phyloP scores from a whole-genome alignment of 2,797 vertebrate genomes.

The Mycteria americana region DNA sequence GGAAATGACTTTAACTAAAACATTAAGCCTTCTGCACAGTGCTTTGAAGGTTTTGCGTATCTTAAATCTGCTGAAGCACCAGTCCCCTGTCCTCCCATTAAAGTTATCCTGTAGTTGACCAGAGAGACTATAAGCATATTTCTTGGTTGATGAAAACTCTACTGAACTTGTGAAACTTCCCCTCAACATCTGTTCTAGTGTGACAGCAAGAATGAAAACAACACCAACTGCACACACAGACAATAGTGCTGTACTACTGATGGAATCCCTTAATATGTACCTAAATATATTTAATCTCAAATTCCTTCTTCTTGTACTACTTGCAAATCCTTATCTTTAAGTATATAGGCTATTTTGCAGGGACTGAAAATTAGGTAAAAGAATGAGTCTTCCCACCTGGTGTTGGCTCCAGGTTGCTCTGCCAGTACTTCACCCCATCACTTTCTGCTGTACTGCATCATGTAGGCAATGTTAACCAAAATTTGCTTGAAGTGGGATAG shows the following conservation, averaged over 20 bases:
- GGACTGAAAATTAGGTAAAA: neutral
- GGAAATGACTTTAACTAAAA: neutral
- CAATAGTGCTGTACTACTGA: accelerated
- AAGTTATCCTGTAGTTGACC: accelerated
- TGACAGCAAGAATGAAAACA: neutral
- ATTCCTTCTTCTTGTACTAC: too few species aligned
- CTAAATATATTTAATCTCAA: neutral
- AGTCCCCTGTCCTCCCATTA: neutral
- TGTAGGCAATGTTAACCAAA: accelerated
- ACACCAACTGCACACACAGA: accelerated
- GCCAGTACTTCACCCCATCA: neutral
- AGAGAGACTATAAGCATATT: accelerated
- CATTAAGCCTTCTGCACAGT: accelerated
- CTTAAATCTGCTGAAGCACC: neutral
- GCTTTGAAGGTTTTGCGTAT: neutral
- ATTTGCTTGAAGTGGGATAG: neutral
- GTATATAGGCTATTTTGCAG: accelerated
- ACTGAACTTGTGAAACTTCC: neutral
- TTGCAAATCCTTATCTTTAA: neutral
- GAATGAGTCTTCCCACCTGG: neutral
- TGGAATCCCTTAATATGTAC: too few species aligned
- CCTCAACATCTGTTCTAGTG: too few species aligned
- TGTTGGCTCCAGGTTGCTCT: neutral
- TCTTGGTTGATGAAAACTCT: neutral
- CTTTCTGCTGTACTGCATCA: neutral